These are phyloP conservation scores for Syrrhaptes paradoxus DNA, from an alignment of 2,113 vertebrate species.

Conservation along the genomic window DNA sequence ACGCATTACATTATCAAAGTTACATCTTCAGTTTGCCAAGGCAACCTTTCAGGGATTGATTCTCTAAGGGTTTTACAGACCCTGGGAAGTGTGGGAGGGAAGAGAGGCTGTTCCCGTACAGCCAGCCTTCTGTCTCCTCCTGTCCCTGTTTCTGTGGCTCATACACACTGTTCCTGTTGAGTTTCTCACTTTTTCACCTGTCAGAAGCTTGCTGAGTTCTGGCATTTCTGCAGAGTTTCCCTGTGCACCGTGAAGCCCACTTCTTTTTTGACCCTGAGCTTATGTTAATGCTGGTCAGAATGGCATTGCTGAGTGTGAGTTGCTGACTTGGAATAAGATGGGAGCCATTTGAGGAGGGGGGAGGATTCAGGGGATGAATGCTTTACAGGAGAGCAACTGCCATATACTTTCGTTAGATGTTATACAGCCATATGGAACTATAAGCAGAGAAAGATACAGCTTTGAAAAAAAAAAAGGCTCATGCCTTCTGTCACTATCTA, in stretches of 20 bases:
- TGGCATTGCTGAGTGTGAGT: background rate
- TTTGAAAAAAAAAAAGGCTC: background rate
- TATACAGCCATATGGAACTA: background rate
- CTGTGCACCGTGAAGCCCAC: rapidly evolving
- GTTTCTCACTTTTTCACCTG: background rate
- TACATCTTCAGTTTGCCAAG: background rate
- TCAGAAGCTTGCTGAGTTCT: background rate
- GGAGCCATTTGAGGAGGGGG: background rate
- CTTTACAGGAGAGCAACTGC: background rate
- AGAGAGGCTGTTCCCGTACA: background rate
- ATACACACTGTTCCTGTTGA: background rate
- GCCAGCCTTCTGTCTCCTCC: background rate
- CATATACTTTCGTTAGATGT: background rate
- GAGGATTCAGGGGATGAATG: background rate
- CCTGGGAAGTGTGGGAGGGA: background rate
- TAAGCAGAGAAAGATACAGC: background rate
- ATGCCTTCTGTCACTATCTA: background rate
- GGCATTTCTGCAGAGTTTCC: background rate
- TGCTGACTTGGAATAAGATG: background rate
- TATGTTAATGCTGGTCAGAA: background rate
- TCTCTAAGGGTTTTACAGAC: background rate
- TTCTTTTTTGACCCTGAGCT: background rate
- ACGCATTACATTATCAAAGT: background rate
- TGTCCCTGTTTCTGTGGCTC: background rate
- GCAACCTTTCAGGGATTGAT: background rate